Percentiles rank a stretch among this genome's conserved stretches.
Evolutionary conservation across 2,797 vertebrate species (phyloP).

Genomic region (Rallus crepitans): DNA sequence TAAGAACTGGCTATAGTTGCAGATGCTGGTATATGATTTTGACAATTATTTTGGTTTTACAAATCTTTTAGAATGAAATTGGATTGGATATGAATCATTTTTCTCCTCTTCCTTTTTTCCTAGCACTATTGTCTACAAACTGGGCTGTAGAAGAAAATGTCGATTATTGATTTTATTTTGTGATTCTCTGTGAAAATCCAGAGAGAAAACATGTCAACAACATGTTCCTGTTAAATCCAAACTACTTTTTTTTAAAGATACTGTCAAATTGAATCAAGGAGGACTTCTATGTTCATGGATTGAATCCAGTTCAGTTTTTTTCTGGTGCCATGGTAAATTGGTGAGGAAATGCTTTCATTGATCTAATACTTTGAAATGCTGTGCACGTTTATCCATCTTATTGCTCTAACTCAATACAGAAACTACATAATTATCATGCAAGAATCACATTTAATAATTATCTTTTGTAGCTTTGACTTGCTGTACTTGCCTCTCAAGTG

Average conservation of each 20-base stretch:
- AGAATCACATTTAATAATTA: neutral
- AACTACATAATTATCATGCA: neutral
- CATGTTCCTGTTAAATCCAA: neutral
- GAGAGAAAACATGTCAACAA: neutral
- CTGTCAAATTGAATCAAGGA: neutral
- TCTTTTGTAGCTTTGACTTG: neutral
- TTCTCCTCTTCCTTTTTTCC: neutral
- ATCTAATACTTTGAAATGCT: neutral
- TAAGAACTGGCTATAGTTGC: neutral
- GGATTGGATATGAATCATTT: neutral
- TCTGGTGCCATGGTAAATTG: neutral
- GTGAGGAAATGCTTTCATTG: neutral
- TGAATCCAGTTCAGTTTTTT: neutral
- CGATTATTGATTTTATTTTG: conserved; percentile 6
- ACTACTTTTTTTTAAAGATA: neutral
- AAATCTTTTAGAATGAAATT: neutral
- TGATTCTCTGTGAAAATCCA: neutral
- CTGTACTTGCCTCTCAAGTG: neutral
- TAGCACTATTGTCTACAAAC: neutral
- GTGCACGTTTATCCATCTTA: neutral
- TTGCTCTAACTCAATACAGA: neutral
- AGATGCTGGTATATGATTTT: neutral
- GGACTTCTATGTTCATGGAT: neutral
- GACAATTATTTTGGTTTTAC: neutral
- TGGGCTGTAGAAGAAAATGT: neutral